Evolutionary conservation across 2,888 invertebrate genomes (phyloP), one percentile per base, ranked within the genome.

Genomic region (Alentia gelatinosa): DNA sequence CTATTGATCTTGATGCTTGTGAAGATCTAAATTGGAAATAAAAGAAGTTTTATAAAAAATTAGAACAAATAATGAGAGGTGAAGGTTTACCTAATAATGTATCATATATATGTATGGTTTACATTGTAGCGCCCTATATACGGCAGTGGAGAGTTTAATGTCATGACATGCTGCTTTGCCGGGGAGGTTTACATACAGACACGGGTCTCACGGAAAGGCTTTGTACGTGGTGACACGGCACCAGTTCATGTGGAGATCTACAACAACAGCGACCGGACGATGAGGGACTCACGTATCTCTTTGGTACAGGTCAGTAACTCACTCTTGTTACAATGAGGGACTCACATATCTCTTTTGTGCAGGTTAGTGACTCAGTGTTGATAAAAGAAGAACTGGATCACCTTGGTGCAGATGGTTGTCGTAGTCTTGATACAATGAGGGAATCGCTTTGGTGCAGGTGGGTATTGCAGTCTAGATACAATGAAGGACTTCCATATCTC

Each of bases 241-340:
- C 86, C 86, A 1, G 86, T 86, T 30, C 86, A 86, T 19, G 86
- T 86, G 47, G 86, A 86, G 86, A 42, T 86, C 47, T 86, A 86
- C 47, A 86, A 86, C 42, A 86, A 86, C 86, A 86, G 86, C 30
- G 86, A 50, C 86, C 26, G 50, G 4, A 47, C 47, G 26, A 86
- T 86, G 86, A 1, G 86, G 47, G 86, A 86, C 86, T n/a, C 42
- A 0, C 42, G 86, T 3, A 33, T 86, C 26, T 86, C 86, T 1
- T 30, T 86, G 9, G 30, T 86, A n/a, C 86, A 86, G 50, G 86
- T 86, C 4, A 79, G 79, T 23, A 74, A 9, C n/a, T n/a, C n/a
- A n/a, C n/a, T n/a, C n/a, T 15, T 50, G n/a, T 42, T 15, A 42
- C 47, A 42, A 42, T 42, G 47, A 42, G 47, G 47, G 47, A 42